A percentile compares a stretch with the other conserved stretches of the same genome.
These are phyloP conservation scores for Drosophila saltans DNA, from an alignment of 1,140 invertebrate species.

Conservation along the genomic window DNA sequence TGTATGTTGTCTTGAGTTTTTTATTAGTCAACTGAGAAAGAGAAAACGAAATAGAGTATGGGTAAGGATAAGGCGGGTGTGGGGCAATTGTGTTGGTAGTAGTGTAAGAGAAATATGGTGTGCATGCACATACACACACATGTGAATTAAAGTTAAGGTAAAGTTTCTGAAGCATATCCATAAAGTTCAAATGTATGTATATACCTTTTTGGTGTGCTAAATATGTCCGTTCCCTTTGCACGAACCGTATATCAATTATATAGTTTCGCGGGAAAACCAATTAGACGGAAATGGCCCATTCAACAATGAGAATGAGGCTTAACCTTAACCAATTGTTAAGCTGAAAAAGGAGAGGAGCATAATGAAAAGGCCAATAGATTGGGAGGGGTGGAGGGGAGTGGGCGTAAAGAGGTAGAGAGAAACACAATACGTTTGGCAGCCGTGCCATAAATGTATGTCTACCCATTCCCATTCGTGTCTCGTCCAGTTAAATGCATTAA, in stretches of 20 bases:
- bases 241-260: constrained; percentile 13
- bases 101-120: constrained; percentile 1
- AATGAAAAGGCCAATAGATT: background rate
- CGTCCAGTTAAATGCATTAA: constrained; percentile 65
- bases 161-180: constrained; percentile 21
- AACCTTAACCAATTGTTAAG: constrained; percentile 3
- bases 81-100: background rate
- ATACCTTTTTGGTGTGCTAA: background rate
- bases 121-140: background rate
- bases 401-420: background rate
- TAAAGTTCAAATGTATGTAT: background rate
- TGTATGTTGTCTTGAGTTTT: constrained; percentile 69
- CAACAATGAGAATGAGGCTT: background rate
- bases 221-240: constrained; percentile 1
- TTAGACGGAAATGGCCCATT: constrained; percentile 1
- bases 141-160: constrained; percentile 22
- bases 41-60: background rate
- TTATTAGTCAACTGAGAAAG: constrained; percentile 68
- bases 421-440: constrained; percentile 46
- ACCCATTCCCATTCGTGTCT: constrained; percentile 8
- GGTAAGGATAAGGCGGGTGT: background rate
- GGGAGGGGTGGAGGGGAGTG: too few relatives aligned
- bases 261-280: constrained; percentile 10
- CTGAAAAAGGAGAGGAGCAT: background rate
- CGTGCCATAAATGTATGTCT: constrained; percentile 47